phyloP scores from a whole-genome alignment of 2,888 invertebrate species.

The Tubulanus polymorphus region DNA sequence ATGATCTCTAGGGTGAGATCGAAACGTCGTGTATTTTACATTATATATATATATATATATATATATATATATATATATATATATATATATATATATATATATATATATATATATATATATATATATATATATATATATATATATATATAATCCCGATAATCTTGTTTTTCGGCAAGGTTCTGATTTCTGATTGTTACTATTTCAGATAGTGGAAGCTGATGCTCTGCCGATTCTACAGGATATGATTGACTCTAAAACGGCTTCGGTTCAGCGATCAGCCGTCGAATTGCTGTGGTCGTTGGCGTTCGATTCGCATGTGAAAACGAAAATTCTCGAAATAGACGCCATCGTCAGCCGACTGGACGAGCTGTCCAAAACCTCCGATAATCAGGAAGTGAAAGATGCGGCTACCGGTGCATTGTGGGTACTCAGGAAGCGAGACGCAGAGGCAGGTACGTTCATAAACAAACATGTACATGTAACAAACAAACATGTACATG shows the following conservation, averaged over 20 bases:
- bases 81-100: too few relatives aligned
- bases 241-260: slow-evolving; percentile 31
- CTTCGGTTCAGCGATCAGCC: slow-evolving; percentile 31
- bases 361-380: slow-evolving; percentile 28
- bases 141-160: too few relatives aligned
- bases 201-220: slow-evolving; percentile 38
- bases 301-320: slow-evolving; percentile 38
- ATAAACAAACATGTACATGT: slow-evolving; percentile 6
- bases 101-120: too few relatives aligned
- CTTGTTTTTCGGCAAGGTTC: too few relatives aligned
- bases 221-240: slow-evolving; percentile 28
- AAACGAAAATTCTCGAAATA: slow-evolving; percentile 26
- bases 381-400: slow-evolving; percentile 28
- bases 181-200: too few relatives aligned
- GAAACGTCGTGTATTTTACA: too few relatives aligned
- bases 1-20: too few relatives aligned
- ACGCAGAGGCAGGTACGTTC: slow-evolving; percentile 29
- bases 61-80: too few relatives aligned
- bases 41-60: too few relatives aligned
- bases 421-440: slow-evolving; percentile 31
- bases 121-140: too few relatives aligned
- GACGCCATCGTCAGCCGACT: slow-evolving; percentile 28
- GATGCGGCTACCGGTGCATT: slow-evolving; percentile 34
- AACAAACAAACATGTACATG: slow-evolving; percentile 26
- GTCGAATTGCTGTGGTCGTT: slow-evolving; percentile 38